Base-by-base conservation (phyloP, 2,888 invertebrate species). In the Macrostomum cliftonense region DNA sequence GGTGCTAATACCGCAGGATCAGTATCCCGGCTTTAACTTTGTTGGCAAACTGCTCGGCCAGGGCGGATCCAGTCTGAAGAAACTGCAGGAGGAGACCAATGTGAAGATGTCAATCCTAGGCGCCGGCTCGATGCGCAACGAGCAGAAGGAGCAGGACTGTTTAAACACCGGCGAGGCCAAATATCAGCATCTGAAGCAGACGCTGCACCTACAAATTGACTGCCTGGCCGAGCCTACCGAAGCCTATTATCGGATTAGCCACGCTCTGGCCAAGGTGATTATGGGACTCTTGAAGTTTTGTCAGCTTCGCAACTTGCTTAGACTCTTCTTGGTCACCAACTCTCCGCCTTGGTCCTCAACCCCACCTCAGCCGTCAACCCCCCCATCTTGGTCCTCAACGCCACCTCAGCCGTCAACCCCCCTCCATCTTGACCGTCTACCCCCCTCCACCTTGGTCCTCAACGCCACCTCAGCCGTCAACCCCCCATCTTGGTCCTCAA, bases 51-150 rank as follows among this genome's bases (percentile, higher is more conserved):
- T 89, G 45, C 74, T 89, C 58, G 89, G 89, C 1, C 89, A 88
- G 9, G 88, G 87, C 71, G 89, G 88, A 37, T 85, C 83, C 71
- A 85, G 87, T 11, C 77, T 89, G 77, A 28, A 28, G 28, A 28
- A 28, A 9, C 74, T 89, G 42, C 88, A 89, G 70, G 87, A 88
- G 62, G 86, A 87, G 64, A 89, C 89, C 2, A 82, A 86, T 77
- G 87, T 87, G 64, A 87, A 87, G 74, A 88, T 89, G 85, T 84
- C 88, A 12, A 83, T 89, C 19, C 76, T 89, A 9, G 89, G 89
- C 13, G 76, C 82, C 55, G 88, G 88, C 46, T 88, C 88, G 1
- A 87, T 89, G 83, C 79, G 83, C 63, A 87, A 89, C 71, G 82
- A 86, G 59, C 80, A 82, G 63, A 88, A 88, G 73, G 85, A 89